Conservation (phyloP, 2,113 vertebrate species). For the Archocentrus centrarchus region DNA sequence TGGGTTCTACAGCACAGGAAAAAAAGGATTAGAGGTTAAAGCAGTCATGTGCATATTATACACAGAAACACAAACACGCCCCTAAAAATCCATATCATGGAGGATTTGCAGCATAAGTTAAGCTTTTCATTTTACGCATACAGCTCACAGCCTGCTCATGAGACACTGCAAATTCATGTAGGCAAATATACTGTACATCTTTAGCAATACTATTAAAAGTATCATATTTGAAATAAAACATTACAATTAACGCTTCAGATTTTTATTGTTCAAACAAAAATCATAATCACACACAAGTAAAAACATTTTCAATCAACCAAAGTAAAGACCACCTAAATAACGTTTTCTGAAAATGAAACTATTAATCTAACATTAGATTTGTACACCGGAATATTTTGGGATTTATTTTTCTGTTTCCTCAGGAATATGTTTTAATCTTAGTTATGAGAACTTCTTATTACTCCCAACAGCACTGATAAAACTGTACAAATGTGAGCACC, state of each 20-base stretch:
- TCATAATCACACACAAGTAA: background rate
- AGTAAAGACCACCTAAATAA: background rate
- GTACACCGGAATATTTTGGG: background rate
- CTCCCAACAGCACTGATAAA: background rate
- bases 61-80: constrained; percentile 12
- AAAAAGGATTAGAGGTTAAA: constrained; percentile 17
- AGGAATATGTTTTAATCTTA: background rate
- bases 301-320: background rate
- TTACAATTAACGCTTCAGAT: background rate
- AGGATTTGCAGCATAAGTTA: background rate
- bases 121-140: background rate
- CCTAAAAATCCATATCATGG: background rate
- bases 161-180: background rate
- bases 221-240: background rate
- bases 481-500: background rate
- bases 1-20: constrained; percentile 84
- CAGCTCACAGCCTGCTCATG: background rate
- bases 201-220: background rate
- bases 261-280: background rate
- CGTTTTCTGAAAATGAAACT: background rate
- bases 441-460: constrained; percentile 2
- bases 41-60: background rate
- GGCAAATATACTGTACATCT: background rate
- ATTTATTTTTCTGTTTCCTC: background rate
- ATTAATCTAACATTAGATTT: background rate